phyloP scores from a whole-genome alignment of 2,888 invertebrate genomes.

The Mayetiola destructor region DNA sequence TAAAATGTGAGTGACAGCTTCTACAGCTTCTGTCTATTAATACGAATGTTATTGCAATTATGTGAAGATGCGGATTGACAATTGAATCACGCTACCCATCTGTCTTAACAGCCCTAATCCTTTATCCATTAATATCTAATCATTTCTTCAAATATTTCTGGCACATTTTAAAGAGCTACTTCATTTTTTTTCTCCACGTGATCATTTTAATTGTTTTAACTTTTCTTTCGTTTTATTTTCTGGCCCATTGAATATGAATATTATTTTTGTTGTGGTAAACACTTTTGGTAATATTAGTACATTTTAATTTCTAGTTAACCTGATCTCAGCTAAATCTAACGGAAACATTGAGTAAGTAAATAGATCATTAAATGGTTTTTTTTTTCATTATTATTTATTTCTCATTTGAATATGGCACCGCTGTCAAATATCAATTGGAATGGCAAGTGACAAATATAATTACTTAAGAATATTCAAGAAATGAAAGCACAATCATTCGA shows the following conservation, averaged over 20 bases:
- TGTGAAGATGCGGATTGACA: neutral
- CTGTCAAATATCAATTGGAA: too few species aligned
- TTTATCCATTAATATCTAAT: neutral
- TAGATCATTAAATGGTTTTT: neutral
- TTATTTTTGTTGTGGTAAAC: neutral
- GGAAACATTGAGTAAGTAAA: neutral
- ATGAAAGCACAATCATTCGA: neutral
- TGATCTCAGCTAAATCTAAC: neutral
- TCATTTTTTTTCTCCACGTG: neutral
- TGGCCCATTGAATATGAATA: neutral
- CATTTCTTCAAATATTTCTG: neutral
- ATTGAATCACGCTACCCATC: neutral
- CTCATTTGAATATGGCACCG: slow-evolving; percentile 8
- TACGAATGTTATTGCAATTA: too few species aligned
- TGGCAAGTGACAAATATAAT: too few species aligned
- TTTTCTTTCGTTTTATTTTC: neutral
- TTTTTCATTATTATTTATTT: neutral
- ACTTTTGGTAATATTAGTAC: neutral
- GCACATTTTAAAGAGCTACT: neutral
- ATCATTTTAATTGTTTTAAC: too few species aligned
- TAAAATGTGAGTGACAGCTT: neutral
- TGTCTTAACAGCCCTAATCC: neutral
- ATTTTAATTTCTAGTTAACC: neutral
- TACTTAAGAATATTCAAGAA: neutral
- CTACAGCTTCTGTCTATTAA: neutral